Conservation (phyloP, 2,888 invertebrate species). For the Archaeoteleia sp. region DNA sequence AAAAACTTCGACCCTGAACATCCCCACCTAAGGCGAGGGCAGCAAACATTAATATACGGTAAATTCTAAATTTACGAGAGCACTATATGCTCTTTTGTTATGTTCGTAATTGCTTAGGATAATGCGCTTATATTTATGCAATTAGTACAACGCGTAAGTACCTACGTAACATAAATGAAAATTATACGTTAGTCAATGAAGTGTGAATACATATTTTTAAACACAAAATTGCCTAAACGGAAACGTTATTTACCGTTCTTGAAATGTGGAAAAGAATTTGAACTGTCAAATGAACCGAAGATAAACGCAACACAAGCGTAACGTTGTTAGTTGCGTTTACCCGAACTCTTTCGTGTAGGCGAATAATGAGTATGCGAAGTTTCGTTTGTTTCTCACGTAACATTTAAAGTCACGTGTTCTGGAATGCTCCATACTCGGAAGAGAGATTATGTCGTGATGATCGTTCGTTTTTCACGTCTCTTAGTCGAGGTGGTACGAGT, state of each 20-base stretch:
- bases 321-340: constrained; percentile 2
- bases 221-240: neutral
- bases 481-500: constrained; percentile 17
- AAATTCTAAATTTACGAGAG: constrained; percentile 18
- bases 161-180: too few relatives aligned
- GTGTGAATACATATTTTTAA: too few relatives aligned
- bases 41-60: constrained; percentile 30
- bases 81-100: constrained; percentile 16
- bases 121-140: constrained; percentile 2
- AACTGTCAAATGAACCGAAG: neutral
- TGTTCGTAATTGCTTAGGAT: neutral
- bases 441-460: constrained; percentile 27
- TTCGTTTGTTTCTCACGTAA: constrained; percentile 23
- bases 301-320: neutral
- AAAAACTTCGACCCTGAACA: constrained; percentile 29
- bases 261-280: neutral
- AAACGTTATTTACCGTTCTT: too few relatives aligned
- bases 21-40: constrained; percentile 25
- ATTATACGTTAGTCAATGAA: too few relatives aligned
- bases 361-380: constrained; percentile 3
- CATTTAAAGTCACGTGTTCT: constrained; percentile 9
- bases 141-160: constrained; percentile 19
- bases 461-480: constrained; percentile 31
- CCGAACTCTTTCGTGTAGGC: neutral
- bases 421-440: constrained; percentile 7